Evolutionary conservation across 2,888 invertebrate species (phyloP).

Genomic region (Copidosoma aretas): DNA sequence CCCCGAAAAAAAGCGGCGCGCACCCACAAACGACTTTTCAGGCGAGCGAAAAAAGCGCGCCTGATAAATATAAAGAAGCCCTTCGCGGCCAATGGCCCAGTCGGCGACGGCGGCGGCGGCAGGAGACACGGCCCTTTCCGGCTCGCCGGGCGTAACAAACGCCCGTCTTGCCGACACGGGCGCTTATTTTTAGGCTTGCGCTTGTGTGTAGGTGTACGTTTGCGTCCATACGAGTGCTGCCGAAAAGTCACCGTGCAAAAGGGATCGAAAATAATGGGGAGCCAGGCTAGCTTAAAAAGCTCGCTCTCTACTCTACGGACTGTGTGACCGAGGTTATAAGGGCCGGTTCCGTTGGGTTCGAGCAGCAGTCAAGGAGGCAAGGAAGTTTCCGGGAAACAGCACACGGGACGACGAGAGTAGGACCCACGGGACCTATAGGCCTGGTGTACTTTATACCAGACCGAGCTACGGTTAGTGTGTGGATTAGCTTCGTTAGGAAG

Average conservation of each 20-base stretch:
- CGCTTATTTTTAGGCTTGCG: conserved; percentile 27
- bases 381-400: conserved; percentile 21
- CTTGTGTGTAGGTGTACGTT: not conserved
- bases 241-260: not conserved
- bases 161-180: not conserved
- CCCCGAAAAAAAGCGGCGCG: not conserved
- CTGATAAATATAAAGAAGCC: not conserved
- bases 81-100: not conserved
- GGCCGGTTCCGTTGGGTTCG: not conserved
- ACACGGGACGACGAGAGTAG: not conserved
- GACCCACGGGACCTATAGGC: no score
- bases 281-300: not conserved
- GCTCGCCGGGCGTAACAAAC: conserved; percentile 28
- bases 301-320: not conserved
- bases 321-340: not conserved
- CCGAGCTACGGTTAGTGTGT: conserved; percentile 28
- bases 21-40: not conserved
- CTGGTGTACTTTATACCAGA: no score
- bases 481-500: conserved; percentile 50
- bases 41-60: not conserved
- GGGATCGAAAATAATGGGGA: conserved; percentile 3
- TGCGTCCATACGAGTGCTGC: not conserved
- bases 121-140: conserved; percentile 23
- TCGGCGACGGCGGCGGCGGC: not conserved
- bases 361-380: conserved; percentile 11